Conservation (phyloP, 2,888 invertebrate species). For the Lepidocyrtinus sp. region DNA sequence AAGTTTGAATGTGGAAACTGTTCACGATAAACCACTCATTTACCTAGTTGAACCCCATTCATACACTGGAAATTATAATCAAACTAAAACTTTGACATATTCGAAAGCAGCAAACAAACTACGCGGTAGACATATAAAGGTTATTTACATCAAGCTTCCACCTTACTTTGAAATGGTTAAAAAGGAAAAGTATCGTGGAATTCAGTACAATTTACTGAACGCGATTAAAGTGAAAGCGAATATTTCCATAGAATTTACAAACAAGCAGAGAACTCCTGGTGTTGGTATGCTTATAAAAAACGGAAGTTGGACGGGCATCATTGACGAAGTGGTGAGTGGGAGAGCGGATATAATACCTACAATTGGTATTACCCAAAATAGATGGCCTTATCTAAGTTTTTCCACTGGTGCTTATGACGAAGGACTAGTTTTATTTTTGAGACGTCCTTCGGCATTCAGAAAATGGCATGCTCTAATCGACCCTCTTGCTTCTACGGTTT, state of each 20-base stretch:
- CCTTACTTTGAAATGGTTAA: slow-evolving; percentile 3
- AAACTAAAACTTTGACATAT: neutral
- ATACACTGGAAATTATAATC: slow-evolving; percentile 9
- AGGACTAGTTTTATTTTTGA: slow-evolving; percentile 13
- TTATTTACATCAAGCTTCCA: neutral
- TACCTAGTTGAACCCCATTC: slow-evolving; percentile 16
- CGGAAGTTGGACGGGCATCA: slow-evolving; percentile 28
- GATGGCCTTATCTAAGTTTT: neutral
- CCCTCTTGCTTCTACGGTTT: slow-evolving; percentile 13
- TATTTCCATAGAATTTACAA: neutral
- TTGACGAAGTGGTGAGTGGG: slow-evolving; percentile 15
- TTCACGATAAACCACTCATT: no score
- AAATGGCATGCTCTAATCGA: slow-evolving; percentile 29
- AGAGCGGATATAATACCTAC: neutral
- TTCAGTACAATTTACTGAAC: neutral
- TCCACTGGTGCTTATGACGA: neutral
- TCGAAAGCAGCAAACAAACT: neutral
- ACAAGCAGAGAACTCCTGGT: neutral
- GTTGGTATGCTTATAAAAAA: slow-evolving; percentile 15
- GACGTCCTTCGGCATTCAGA: neutral
- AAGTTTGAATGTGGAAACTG: no score
- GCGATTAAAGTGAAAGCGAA: slow-evolving; percentile 17
- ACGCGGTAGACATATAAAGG: neutral
- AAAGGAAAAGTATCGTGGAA: neutral
- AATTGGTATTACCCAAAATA: neutral